Evolutionary conservation across 2,888 invertebrate genomes (phyloP).

Genomic region (Halictus ligatus): DNA sequence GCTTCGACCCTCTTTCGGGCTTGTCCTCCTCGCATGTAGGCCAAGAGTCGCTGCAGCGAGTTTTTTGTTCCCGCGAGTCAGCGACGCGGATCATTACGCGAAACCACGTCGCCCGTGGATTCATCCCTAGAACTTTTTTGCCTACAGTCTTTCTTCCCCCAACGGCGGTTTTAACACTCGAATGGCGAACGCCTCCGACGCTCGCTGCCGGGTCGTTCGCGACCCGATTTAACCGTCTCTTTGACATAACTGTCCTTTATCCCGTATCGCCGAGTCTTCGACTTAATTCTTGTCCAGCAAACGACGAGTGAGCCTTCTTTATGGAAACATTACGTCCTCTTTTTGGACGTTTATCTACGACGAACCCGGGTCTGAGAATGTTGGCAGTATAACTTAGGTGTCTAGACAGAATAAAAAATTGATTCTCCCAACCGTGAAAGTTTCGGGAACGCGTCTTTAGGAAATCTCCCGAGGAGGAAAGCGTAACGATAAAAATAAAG

Average conservation of each 20-base stretch:
- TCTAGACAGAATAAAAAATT: neutral
- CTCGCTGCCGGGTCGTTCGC: neutral
- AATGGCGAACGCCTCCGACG: neutral
- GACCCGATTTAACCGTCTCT: neutral
- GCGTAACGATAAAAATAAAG: neutral
- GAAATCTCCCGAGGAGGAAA: neutral
- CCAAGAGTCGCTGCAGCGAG: conserved; percentile 53
- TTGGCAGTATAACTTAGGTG: too few relatives aligned
- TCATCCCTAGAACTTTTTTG: neutral
- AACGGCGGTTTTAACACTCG: neutral
- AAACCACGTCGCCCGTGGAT: neutral
- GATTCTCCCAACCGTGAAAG: neutral
- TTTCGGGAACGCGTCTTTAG: neutral
- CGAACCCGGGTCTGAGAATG: too few relatives aligned
- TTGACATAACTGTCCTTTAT: neutral
- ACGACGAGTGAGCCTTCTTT: too few relatives aligned
- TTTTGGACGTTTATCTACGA: too few relatives aligned
- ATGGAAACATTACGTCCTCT: too few relatives aligned
- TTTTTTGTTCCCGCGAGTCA: conserved; percentile 17
- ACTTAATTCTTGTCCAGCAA: too few relatives aligned
- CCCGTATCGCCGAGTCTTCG: neutral
- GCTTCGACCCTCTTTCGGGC: conserved; percentile 13
- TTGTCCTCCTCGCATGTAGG: conserved; percentile 53
- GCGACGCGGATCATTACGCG: neutral
- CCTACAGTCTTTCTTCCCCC: neutral